A percentile compares a stretch with the other conserved stretches of the same genome.
Conservation (phyloP, 1,140 invertebrate genomes). For the Aphaenogaster rudis region DNA sequence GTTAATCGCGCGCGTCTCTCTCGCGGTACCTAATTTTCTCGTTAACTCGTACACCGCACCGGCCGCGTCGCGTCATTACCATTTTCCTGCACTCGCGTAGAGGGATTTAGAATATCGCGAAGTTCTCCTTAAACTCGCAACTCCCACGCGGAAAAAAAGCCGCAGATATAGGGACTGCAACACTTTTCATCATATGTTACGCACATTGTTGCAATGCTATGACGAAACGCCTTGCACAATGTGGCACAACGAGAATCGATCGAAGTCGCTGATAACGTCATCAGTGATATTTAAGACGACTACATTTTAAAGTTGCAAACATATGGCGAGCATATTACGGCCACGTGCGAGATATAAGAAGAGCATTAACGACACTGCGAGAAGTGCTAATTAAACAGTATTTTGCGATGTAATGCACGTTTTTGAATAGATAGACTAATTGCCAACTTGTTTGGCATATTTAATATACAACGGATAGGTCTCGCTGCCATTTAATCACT, state of each 20-base stretch:
- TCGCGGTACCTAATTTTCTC: constrained; percentile 23
- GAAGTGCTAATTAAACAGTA: constrained; percentile 3
- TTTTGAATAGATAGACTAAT: background rate
- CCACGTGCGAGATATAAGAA: background rate
- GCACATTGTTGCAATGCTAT: background rate
- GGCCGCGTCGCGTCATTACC: background rate
- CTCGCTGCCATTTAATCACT: background rate
- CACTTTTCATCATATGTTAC: background rate
- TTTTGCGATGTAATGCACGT: background rate
- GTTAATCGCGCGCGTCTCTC: constrained; percentile 9
- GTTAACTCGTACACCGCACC: constrained; percentile 9
- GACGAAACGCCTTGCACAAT: background rate
- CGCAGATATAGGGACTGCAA: background rate
- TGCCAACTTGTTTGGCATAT: background rate
- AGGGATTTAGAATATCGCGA: background rate
- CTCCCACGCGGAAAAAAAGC: background rate
- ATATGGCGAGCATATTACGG: background rate
- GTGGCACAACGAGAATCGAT: background rate
- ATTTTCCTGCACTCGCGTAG: background rate
- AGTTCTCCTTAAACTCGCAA: background rate
- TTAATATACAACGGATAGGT: constrained; percentile 2
- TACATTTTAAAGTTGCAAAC: constrained; percentile 10
- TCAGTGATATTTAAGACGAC: background rate
- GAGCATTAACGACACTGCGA: background rate
- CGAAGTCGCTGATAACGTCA: background rate